A percentile compares a stretch with the other conserved stretches of the same genome.
These are phyloP conservation scores for Pangasianodon hypophthalmus DNA, from an alignment of 2,113 vertebrate species.

Conservation along the genomic window DNA sequence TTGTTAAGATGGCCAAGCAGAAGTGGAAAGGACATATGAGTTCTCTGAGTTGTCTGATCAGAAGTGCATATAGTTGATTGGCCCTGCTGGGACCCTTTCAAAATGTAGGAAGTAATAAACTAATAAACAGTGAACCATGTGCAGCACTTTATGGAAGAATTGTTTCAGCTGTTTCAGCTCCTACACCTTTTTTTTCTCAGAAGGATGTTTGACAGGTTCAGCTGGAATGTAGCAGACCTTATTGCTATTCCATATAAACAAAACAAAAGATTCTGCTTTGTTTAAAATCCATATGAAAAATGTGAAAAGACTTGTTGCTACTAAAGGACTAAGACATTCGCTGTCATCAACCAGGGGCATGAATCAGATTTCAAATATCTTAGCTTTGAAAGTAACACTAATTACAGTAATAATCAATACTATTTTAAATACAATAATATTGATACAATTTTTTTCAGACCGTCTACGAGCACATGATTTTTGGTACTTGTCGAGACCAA, in stretches of 20 bases:
- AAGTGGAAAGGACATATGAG: not conserved
- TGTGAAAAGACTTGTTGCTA: not conserved
- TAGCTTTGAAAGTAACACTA: not conserved
- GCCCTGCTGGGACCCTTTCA: not conserved
- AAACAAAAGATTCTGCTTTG: not conserved
- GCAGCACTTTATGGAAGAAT: not conserved
- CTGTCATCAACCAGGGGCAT: not conserved
- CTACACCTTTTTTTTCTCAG: not conserved
- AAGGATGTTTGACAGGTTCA: conserved; percentile 12
- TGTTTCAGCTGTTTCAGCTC: not conserved
- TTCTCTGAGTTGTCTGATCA: not conserved
- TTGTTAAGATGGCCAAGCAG: not conserved
- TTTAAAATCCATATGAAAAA: not conserved
- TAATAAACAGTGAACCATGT: not conserved
- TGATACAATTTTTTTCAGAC: not conserved
- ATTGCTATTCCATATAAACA: not conserved
- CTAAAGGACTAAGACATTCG: not conserved
- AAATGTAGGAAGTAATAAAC: not conserved
- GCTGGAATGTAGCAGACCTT: not conserved
- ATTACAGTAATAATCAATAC: not conserved
- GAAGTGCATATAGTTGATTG: not conserved
- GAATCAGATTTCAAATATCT: not conserved
- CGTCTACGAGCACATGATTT: not conserved
- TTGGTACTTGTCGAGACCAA: not conserved
- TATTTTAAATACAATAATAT: not conserved